These are phyloP conservation scores for Porites lobata DNA, from an alignment of 92 coral and sea anemone species.

Conservation along the genomic window DNA sequence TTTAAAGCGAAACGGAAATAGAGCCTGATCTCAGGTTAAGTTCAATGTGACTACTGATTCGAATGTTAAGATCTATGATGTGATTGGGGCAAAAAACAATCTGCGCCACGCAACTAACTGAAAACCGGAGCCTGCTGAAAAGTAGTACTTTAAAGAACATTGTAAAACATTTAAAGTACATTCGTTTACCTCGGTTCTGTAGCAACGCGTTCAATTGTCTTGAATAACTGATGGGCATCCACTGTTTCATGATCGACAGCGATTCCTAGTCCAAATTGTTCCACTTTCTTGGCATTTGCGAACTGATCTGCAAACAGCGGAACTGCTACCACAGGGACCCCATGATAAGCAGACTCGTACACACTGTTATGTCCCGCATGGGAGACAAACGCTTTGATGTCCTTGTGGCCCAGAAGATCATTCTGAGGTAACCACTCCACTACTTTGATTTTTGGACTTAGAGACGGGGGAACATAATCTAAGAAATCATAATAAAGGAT, in stretches of 20 bases:
- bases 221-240: slow-evolving; percentile 26
- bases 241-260: slow-evolving; percentile 33
- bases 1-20: too few species aligned
- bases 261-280: slow-evolving; percentile 44
- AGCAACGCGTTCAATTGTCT: slow-evolving; percentile 38
- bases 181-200: slow-evolving; percentile 53
- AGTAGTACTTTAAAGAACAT: too few species aligned
- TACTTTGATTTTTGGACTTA: slow-evolving; percentile 51
- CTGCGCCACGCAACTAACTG: too few species aligned
- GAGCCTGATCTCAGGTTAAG: too few species aligned
- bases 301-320: slow-evolving; percentile 57
- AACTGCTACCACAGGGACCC: slow-evolving; percentile 63
- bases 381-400: slow-evolving; percentile 48
- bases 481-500: too few species aligned
- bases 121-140: too few species aligned
- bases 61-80: too few species aligned
- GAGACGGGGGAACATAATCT: not conserved
- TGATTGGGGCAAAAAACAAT: too few species aligned
- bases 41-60: too few species aligned
- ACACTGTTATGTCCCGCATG: slow-evolving; percentile 61
- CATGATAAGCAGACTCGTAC: slow-evolving; percentile 59
- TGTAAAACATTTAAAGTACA: not conserved
- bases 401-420: slow-evolving; percentile 54
- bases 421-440: slow-evolving; percentile 65
- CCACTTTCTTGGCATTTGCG: slow-evolving; percentile 38